These are phyloP conservation scores for Noctuana brunneofusca DNA, from an alignment of 2,888 invertebrate genomes.

Conservation along the genomic window DNA sequence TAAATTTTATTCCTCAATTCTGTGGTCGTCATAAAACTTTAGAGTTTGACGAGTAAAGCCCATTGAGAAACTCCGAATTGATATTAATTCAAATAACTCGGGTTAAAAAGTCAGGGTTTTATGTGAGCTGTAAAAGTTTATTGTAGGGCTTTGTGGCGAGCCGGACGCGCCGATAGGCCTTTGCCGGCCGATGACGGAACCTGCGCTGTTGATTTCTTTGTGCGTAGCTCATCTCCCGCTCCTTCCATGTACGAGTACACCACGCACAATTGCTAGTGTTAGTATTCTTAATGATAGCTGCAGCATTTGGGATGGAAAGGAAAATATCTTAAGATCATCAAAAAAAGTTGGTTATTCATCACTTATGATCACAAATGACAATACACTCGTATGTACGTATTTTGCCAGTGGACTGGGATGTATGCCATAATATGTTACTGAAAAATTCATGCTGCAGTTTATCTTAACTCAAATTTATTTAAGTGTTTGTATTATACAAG, in stretches of 20 bases:
- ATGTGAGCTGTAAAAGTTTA: slow-evolving; percentile 81
- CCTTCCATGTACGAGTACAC: slow-evolving; percentile 34
- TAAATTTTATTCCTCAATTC: slow-evolving; percentile 82
- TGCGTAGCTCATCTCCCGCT: slow-evolving; percentile 37
- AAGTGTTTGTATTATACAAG: no score
- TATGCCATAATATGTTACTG: no score
- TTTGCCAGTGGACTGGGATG: no score
- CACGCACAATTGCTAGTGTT: slow-evolving; percentile 7
- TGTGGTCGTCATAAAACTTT: slow-evolving; percentile 80
- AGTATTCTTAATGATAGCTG: no score
- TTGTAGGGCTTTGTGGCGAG: slow-evolving; percentile 80
- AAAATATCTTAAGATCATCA: no score
- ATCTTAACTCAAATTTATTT: no score
- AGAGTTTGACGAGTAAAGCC: slow-evolving; percentile 82
- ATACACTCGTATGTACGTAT: no score
- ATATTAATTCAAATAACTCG: slow-evolving; percentile 83
- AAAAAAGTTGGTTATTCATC: no score
- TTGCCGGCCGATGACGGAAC: slow-evolving; percentile 63
- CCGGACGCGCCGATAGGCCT: slow-evolving; percentile 78
- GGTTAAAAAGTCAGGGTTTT: slow-evolving; percentile 83
- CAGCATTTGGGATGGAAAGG: no score
- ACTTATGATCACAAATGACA: no score
- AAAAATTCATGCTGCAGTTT: no score
- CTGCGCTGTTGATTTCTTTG: slow-evolving; percentile 44
- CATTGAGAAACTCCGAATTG: slow-evolving; percentile 82